Evolutionary conservation across 2,113 vertebrate genomes (phyloP).

Genomic region (Aix galericulata): DNA sequence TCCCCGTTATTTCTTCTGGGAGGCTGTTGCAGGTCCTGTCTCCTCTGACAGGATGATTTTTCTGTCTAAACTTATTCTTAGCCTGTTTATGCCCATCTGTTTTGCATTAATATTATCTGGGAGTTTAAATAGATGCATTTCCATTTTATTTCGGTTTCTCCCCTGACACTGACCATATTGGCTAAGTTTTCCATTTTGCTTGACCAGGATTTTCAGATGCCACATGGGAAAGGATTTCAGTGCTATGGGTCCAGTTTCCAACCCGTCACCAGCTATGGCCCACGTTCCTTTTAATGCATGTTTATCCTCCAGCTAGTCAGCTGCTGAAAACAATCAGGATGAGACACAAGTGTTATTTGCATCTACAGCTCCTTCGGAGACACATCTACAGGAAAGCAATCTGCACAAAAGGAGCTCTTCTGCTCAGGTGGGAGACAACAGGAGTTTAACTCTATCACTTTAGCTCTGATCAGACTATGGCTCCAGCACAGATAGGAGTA

Average conservation of each 20-base stretch:
- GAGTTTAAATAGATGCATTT: background rate
- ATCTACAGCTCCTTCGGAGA: background rate
- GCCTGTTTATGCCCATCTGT: background rate
- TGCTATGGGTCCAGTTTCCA: background rate
- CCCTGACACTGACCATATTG: background rate
- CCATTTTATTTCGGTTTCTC: background rate
- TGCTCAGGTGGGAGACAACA: background rate
- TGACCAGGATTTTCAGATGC: background rate
- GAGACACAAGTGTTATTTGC: background rate
- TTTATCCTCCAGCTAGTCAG: background rate
- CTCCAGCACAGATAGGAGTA: background rate
- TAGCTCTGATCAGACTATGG: background rate
- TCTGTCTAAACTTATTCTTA: background rate
- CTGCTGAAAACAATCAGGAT: background rate
- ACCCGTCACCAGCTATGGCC: background rate
- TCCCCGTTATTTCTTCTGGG: background rate
- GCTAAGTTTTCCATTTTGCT: background rate
- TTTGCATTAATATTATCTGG: background rate
- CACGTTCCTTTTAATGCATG: background rate
- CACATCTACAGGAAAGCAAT: background rate
- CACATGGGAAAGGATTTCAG: rapidly evolving
- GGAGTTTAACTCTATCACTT: background rate
- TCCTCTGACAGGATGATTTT: background rate
- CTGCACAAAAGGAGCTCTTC: background rate
- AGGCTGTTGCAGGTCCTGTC: background rate